Percentiles rank a stretch among this genome's conserved stretches.
Evolutionary conservation across 2,888 invertebrate species (phyloP).

Genomic region (Chalcis sispes): DNA sequence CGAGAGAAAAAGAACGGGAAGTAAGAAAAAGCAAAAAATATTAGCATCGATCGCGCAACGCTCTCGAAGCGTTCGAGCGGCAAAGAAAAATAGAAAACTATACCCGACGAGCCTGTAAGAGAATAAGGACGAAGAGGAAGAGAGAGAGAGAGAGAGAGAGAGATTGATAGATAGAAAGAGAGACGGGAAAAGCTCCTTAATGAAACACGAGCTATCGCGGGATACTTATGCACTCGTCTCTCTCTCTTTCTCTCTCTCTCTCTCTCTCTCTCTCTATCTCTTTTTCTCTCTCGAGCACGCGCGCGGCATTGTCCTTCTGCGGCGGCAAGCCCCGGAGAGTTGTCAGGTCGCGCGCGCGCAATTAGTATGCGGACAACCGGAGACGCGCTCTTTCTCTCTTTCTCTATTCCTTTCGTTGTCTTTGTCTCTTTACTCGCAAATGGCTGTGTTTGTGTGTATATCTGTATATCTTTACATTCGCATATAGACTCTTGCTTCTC

Average conservation of each 20-base stretch:
- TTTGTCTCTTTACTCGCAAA: too few relatives aligned
- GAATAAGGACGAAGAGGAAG: not conserved
- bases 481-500: too few relatives aligned
- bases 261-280: too few relatives aligned
- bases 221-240: conserved; percentile 22
- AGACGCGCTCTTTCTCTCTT: conserved; percentile 29
- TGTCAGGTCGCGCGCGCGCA: conserved; percentile 42
- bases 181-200: conserved; percentile 46
- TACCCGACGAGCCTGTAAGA: too few relatives aligned
- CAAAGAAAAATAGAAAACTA: conserved; percentile 34
- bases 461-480: too few relatives aligned
- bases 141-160: not conserved
- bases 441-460: too few relatives aligned
- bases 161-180: not conserved
- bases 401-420: not conserved
- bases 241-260: too few relatives aligned
- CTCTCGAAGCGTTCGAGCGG: not conserved
- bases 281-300: too few relatives aligned
- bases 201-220: conserved; percentile 16
- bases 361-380: conserved; percentile 56
- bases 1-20: too few relatives aligned
- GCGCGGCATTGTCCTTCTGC: conserved; percentile 43
- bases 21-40: not conserved
- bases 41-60: not conserved
- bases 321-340: conserved; percentile 10